Percentiles rank a stretch among this genome's conserved stretches.
phyloP scores from a whole-genome alignment of 2,888 invertebrate species.

The Mesodorylaimus sp. region DNA sequence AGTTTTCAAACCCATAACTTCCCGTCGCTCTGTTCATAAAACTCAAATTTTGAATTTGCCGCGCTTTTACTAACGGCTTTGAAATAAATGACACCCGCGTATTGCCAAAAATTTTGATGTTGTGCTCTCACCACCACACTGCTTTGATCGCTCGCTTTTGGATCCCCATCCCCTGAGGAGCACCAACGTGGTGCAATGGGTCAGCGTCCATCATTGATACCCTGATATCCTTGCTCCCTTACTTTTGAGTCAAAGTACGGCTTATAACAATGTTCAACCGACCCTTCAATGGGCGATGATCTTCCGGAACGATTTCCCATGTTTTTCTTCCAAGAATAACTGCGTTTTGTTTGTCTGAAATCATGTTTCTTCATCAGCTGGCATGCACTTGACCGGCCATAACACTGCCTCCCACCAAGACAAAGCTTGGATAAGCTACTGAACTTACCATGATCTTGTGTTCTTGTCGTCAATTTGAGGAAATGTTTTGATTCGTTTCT shows the following conservation, averaged over 20 bases:
- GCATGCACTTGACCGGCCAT: too few relatives aligned
- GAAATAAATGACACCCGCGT: too few relatives aligned
- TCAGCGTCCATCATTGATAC: neutral
- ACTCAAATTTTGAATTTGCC: too few relatives aligned
- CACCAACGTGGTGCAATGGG: slow-evolving; percentile 13
- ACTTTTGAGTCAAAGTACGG: slow-evolving; percentile 35
- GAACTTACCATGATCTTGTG: slow-evolving; percentile 37
- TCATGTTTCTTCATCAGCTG: neutral
- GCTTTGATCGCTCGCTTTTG: too few relatives aligned
- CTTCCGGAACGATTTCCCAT: slow-evolving; percentile 72
- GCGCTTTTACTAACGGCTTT: too few relatives aligned
- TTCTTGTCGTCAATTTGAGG: slow-evolving; percentile 53
- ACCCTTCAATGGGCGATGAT: slow-evolving; percentile 52
- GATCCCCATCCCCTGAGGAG: slow-evolving; percentile 15
- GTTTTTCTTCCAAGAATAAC: slow-evolving; percentile 86
- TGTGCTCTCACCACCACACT: too few relatives aligned
- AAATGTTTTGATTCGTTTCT: slow-evolving; percentile 79
- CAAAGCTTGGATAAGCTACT: neutral
- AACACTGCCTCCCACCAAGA: too few relatives aligned
- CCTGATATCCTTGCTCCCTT: too few relatives aligned
- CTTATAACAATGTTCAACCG: slow-evolving; percentile 69
- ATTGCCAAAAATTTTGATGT: too few relatives aligned
- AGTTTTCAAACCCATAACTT: too few relatives aligned
- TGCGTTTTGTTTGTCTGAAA: slow-evolving; percentile 51
- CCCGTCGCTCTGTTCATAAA: too few relatives aligned